phyloP scores from a whole-genome alignment of 2,888 invertebrate genomes.

The Cecidostiba fungosa region DNA sequence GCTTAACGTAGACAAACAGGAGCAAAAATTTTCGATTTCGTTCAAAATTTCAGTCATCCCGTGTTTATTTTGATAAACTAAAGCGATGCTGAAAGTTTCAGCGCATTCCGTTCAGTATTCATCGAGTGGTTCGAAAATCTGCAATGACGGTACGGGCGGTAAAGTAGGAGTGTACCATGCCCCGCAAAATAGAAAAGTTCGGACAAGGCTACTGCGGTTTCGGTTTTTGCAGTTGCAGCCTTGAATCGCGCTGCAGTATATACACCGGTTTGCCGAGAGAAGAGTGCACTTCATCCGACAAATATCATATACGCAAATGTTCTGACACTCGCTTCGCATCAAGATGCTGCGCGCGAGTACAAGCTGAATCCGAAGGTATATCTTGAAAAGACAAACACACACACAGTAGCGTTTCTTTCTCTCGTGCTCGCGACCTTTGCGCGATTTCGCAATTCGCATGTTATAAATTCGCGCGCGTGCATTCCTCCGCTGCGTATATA shows the following conservation, averaged over 20 bases:
- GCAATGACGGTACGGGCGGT: no score
- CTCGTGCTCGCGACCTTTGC: constrained; percentile 45
- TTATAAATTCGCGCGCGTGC: constrained; percentile 22
- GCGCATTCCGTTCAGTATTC: no score
- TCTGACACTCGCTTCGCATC: constrained; percentile 39
- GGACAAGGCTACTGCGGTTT: constrained; percentile 21
- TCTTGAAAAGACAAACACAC: neutral
- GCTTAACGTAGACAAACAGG: no score
- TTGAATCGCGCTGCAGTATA: neutral
- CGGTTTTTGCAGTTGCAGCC: neutral
- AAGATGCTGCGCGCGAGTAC: neutral
- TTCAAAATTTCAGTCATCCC: no score
- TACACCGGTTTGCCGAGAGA: constrained; percentile 14
- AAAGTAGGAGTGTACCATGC: no score
- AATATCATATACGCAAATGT: constrained; percentile 33
- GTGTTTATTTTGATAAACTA: no score
- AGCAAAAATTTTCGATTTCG: no score
- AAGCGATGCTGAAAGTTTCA: no score
- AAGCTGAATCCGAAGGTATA: constrained; percentile 8
- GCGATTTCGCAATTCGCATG: constrained; percentile 24
- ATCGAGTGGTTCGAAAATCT: no score
- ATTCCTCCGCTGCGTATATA: neutral
- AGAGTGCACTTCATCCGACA: constrained; percentile 57
- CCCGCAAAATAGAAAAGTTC: neutral
- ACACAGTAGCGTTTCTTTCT: constrained; percentile 12